Base-by-base conservation (phyloP, 37 sponge, comb jelly and placozoan genomes). In the Theonella swinhoei region DNA sequence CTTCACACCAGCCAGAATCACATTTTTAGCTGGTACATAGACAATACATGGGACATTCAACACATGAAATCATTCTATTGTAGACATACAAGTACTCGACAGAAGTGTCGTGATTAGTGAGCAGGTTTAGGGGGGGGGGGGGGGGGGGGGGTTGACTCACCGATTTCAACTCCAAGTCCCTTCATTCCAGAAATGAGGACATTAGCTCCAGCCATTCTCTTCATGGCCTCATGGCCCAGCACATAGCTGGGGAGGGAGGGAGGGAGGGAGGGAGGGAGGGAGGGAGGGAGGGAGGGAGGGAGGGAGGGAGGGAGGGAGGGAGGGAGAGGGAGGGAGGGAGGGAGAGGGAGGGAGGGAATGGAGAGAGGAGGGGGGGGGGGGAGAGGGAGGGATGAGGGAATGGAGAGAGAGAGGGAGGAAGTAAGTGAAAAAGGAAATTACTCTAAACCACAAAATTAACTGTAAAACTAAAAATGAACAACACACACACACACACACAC, bases 141-240 rank as follows among this genome's bases (percentile, higher is more conserved):
- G 22, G 34, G 32, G n/a, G n/a, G n/a, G n/a, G n/a, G n/a, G n/a
- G 4, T 40, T 0, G 67, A 77, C 89, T 61, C 61, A 95, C 93
- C 90, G 64, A 96, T 87, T 62, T 98, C 99, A 32, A 98, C 88
- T 24, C 99, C 99, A 39, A 98, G 91, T 40, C 97, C 99, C 60
- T 86, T 89, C 95, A 98, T 88, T 4, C 99, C 99, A 62, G 88
- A 96, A 36, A 98, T 96, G 37, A 98, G 95, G 78, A 98, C 91
- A 86, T 87, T 92, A 66, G 90, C 72, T 17, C 72, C 67, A 30
- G 81, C 94, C 88, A 98, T 91, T 74, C 81, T 91, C 26, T 87
- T 71, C 99, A 98, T 98, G 43, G 99, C 96, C 17, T 98, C 99
- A 64, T 98, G 99, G 22, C 99, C 99, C 61, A 96, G 63, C 69